Evolutionary conservation across 2,797 vertebrate species (phyloP), one percentile per base, ranked within the genome.

Genomic region (Microhierax caerulescens): DNA sequence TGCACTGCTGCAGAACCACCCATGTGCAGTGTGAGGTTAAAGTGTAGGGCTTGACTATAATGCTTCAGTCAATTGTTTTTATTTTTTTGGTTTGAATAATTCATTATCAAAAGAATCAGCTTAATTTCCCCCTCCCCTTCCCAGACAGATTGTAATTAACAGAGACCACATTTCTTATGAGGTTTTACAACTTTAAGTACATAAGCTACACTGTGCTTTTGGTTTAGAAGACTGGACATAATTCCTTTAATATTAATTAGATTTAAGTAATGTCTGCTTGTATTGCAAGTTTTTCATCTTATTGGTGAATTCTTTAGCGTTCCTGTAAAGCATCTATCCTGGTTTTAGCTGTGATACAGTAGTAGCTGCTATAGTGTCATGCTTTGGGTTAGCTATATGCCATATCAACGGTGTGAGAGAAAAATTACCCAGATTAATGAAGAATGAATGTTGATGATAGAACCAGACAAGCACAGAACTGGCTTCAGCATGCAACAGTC

Each of bases 71-170:
- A 0, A 76, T 76, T 70, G 34, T 28, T 84, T 70, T n/a, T 74
- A 3, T 16, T 77, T 73, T 74, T 34, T 73, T 73, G 43, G 68
- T 90, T 96, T 93, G 24, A 95, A 91, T 85, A 93, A 94, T 86
- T 94, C 11, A 73, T 70, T n/a, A 11, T 37, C 77, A 80, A 69
- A 95, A 91, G 16, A 5, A 72, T 67, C 13, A 57, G 39, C 25
- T 80, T 53, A 30, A 51, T 50, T 88, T 88, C 5, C 22, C 28
- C 14, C 51, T 73, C 23, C 23, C 25, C 6, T 88, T 64, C 27
- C 34, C 47, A 57, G 47, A 36, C 50, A 83, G 83, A 43, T 39
- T 70, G 28, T 54, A 94, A 82, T 91, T 88, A 95, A 88, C 16
- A 78, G 18, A 37, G 11, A 78, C 23, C 34, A 57, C 34, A 50